These are phyloP conservation scores for Mustelus asterias DNA, from an alignment of 2,113 vertebrate species.

Conservation along the genomic window DNA sequence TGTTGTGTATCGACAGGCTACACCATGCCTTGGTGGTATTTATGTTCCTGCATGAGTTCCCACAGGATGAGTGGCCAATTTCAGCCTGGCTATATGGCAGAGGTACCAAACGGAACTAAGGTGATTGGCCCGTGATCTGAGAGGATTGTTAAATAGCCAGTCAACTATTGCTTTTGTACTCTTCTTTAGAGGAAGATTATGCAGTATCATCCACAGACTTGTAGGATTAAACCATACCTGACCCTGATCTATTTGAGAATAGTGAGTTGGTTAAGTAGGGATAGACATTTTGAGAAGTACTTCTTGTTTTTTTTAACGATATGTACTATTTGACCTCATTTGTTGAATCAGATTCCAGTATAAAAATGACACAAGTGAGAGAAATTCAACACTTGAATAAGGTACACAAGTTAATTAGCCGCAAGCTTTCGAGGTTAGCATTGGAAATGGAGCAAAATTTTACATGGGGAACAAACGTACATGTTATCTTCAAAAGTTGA, in stretches of 20 bases:
- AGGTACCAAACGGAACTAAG: not conserved
- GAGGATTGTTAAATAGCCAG: conserved; percentile 17
- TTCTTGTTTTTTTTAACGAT: not conserved
- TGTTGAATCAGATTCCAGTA: not conserved
- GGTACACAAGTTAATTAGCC: not conserved
- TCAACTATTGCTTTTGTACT: not conserved
- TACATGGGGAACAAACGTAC: not conserved
- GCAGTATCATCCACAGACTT: not conserved
- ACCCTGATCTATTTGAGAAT: not conserved
- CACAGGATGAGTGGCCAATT: not conserved
- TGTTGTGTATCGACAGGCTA: not conserved
- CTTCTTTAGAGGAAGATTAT: not conserved
- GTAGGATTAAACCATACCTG: not conserved
- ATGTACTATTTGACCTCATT: not conserved
- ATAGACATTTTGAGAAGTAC: not conserved
- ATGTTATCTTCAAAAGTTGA: not conserved
- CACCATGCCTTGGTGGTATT: not conserved
- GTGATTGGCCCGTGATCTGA: not conserved
- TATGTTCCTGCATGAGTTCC: not conserved
- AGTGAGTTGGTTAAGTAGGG: not conserved
- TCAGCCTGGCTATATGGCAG: not conserved
- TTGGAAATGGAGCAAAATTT: not conserved
- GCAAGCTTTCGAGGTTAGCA: not conserved
- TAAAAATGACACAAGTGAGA: not conserved
- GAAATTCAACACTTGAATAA: not conserved